Evolutionary conservation across 2,113 vertebrate genomes (phyloP), one percentile per base, ranked within the genome.

Genomic region (Boleophthalmus pectinirostris): DNA sequence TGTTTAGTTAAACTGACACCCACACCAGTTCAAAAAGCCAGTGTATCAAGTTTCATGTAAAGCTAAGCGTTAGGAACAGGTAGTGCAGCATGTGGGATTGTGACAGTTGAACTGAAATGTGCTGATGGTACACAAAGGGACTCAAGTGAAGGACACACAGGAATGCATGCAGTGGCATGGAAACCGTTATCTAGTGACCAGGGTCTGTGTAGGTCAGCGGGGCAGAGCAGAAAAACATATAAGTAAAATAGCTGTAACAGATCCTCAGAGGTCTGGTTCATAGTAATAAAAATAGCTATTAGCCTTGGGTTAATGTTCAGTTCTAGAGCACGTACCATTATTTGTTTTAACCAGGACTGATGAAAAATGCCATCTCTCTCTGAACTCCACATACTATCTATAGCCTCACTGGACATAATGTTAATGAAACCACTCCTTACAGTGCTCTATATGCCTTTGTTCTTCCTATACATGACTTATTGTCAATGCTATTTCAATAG

Each of bases 231-330:
- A 6, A 46, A 29, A 69, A 43, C 70, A 78, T 74, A 16, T 9
- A n/a, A 54, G 18, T n/a, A 70, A 74, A 64, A 51, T 53, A 18
- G 47, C 57, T 61, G 23, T 24, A 74, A 53, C 69, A 12, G 18
- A 6, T 14, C 21, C 56, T 8, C 69, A 29, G 33, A 53, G 5
- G 13, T 25, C 23, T 60, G 13, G 4, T 72, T 5, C 45, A 3
- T 33, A 35, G 7, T 23, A 73, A 64, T 56, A 51, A 58, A 69
- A 5, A 16, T 21, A n/a, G n/a, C 11, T 35, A 14, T 66, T 69
- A 49, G 47, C 47, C 3, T 43, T 64, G 15, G 33, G n/a, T 82
- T 88, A 82, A 85, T 90, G 77, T 85, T 87, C 87, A 74, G 87
- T 51, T 66, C n/a, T 12, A 16, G 14, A 68, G 0, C 20, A 25